A percentile compares a stretch with the other conserved stretches of the same genome.
Evolutionary conservation across 2,888 invertebrate species (phyloP).

Genomic region (Polydesmus complanatus): DNA sequence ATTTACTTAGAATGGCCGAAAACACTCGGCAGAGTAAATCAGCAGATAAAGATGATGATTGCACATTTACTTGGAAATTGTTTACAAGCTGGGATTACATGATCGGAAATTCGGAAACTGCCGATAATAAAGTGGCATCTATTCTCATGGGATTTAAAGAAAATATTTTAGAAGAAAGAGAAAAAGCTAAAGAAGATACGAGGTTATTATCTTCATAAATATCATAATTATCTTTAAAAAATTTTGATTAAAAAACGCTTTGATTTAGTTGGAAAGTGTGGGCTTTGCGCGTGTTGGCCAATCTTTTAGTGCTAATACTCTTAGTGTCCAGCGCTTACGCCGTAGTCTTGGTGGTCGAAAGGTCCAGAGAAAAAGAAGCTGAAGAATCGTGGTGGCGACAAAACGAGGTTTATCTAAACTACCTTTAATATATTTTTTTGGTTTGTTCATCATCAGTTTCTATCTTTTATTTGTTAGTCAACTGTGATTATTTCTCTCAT

Average conservation of each 20-base stretch:
- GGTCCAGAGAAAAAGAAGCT: slow-evolving; percentile 45
- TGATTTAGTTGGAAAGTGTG: slow-evolving; percentile 69
- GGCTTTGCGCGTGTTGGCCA: slow-evolving; percentile 62
- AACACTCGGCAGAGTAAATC: slow-evolving; percentile 88
- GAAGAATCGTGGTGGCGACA: slow-evolving; percentile 60
- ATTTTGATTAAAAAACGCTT: no score
- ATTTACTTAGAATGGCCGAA: slow-evolving; percentile 95
- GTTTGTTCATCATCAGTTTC: no score
- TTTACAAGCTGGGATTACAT: slow-evolving; percentile 98
- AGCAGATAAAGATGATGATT: slow-evolving; percentile 92
- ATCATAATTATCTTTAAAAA: no score
- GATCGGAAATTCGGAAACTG: slow-evolving; percentile 93
- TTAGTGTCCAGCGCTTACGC: slow-evolving; percentile 72
- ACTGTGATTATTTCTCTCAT: slow-evolving; percentile 81
- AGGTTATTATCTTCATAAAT: no score
- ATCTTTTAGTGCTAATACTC: slow-evolving; percentile 61
- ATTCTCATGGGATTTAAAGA: slow-evolving; percentile 74
- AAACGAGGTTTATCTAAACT: slow-evolving; percentile 51
- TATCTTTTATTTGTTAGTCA: slow-evolving; percentile 33
- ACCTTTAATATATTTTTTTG: background rate
- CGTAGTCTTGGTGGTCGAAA: slow-evolving; percentile 66
- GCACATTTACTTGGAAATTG: slow-evolving; percentile 90
- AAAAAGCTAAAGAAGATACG: slow-evolving; percentile 55
- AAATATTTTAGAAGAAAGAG: slow-evolving; percentile 54
- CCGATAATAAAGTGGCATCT: slow-evolving; percentile 73